These are phyloP conservation scores for Nothura maculosa DNA, from an alignment of 2,797 vertebrate genomes.

Conservation along the genomic window DNA sequence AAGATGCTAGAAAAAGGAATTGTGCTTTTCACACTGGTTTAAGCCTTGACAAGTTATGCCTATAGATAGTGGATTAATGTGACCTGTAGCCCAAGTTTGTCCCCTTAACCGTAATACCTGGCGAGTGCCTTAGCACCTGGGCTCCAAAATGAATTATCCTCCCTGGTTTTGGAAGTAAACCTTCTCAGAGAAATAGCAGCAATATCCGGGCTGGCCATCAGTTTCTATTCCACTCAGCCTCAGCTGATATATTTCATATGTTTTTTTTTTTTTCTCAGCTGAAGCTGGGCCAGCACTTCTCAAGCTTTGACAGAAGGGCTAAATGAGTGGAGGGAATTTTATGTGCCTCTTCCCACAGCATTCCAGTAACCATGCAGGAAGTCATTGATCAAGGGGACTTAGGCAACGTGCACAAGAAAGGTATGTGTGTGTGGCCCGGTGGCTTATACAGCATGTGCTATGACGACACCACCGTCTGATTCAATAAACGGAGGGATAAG, in stretches of 20 bases:
- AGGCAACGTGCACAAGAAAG: conserved; percentile 33
- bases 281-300: conserved; percentile 66
- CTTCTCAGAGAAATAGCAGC: conserved; percentile 40
- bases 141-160: background rate
- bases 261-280: conserved; percentile 49
- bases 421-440: conserved; percentile 3
- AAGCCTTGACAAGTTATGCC: background rate
- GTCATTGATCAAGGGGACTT: conserved; percentile 66
- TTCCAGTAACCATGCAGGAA: conserved; percentile 68
- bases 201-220: conserved; percentile 63
- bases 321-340: conserved; percentile 67
- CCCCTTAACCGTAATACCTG: conserved; percentile 2
- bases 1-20: background rate
- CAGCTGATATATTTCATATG: conserved; percentile 70
- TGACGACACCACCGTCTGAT: conserved; percentile 15
- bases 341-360: conserved; percentile 72
- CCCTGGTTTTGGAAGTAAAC: background rate
- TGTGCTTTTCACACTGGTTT: background rate
- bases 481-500: conserved; percentile 13
- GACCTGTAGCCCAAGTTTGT: background rate
- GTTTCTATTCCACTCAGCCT: conserved; percentile 26
- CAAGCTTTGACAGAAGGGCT: conserved; percentile 65
- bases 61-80: background rate
- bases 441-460: conserved; percentile 25
- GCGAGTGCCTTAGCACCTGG: conserved; percentile 38